Conservation (phyloP, 2,888 invertebrate species). For the Polydesmus complanatus region DNA sequence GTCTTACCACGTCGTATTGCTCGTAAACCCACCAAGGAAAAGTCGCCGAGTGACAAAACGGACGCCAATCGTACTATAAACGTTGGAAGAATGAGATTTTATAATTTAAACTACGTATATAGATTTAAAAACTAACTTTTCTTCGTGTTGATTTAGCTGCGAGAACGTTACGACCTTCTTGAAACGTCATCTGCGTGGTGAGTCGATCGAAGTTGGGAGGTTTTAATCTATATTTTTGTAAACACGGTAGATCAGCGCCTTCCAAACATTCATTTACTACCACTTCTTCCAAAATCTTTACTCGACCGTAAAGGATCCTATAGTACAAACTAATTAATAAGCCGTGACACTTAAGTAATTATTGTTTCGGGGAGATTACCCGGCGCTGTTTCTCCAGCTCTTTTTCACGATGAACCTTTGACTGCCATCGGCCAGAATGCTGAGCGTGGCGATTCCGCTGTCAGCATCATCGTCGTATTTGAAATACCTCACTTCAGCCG, state of each 20-base stretch:
- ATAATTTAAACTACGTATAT: background rate
- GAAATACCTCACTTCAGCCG: constrained; percentile 50
- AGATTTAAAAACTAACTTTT: constrained; percentile 11
- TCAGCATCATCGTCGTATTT: constrained; percentile 37
- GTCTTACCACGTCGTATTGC: constrained; percentile 43
- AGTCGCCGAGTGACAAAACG: constrained; percentile 39
- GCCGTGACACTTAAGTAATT: background rate
- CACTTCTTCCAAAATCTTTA: constrained; percentile 54
- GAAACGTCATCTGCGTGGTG: constrained; percentile 7
- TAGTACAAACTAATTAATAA: background rate
- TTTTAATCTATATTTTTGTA: constrained; percentile 15
- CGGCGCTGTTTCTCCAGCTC: constrained; percentile 34
- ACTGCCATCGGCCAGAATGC: constrained; percentile 55
- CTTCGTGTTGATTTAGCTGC: constrained; percentile 8
- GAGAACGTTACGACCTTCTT: constrained; percentile 6
- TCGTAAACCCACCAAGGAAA: constrained; percentile 55
- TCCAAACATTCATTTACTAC: constrained; percentile 42
- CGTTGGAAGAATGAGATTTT: background rate
- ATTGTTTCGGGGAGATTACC: no score
- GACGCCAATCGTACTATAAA: constrained; percentile 26
- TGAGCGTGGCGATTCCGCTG: constrained; percentile 39
- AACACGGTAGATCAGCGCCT: constrained; percentile 28
- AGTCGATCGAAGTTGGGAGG: constrained; percentile 15
- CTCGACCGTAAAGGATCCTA: constrained; percentile 43
- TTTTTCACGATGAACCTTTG: constrained; percentile 54